These are phyloP conservation scores for Epinotia bilunana DNA, from an alignment of 2,888 invertebrate species.

Conservation along the genomic window DNA sequence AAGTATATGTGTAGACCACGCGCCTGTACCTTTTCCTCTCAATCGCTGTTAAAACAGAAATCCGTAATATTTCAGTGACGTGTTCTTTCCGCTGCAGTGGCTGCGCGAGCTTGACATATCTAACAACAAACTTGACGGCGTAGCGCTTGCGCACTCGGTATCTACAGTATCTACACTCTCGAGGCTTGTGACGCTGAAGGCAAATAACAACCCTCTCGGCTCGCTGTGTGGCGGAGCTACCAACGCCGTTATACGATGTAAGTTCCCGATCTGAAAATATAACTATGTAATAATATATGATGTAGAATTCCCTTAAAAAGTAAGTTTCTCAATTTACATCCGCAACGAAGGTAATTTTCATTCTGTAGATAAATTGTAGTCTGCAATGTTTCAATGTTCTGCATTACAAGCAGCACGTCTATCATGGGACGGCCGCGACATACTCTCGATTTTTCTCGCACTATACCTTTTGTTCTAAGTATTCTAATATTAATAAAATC, in stretches of 20 bases:
- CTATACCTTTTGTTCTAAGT: no score
- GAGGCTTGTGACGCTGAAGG: constrained; percentile 10
- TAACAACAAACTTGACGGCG: constrained; percentile 8
- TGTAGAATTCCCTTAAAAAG: no score
- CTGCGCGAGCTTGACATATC: constrained; percentile 23
- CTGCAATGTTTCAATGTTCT: no score
- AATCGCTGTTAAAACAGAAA: not conserved
- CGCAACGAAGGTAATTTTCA: not conserved
- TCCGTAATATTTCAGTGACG: constrained; percentile 10
- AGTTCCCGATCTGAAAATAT: not conserved
- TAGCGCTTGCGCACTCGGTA: not conserved
- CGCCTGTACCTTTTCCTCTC: not conserved
- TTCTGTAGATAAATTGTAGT: no score
- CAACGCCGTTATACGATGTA: constrained; percentile 9
- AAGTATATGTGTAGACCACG: not conserved
- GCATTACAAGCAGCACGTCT: no score
- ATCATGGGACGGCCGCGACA: no score
- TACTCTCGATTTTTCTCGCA: no score
- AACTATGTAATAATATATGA: no score
- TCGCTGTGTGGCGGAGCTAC: constrained; percentile 11
- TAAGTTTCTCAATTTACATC: not conserved
- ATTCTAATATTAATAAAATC: no score
- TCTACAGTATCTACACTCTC: constrained; percentile 8
- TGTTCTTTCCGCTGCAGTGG: constrained; percentile 29
- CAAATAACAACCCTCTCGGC: constrained; percentile 26